A percentile compares a stretch with the other conserved stretches of the same genome.
Conservation (phyloP, 2,797 vertebrate species). For the Passerculus sandwichensis region DNA sequence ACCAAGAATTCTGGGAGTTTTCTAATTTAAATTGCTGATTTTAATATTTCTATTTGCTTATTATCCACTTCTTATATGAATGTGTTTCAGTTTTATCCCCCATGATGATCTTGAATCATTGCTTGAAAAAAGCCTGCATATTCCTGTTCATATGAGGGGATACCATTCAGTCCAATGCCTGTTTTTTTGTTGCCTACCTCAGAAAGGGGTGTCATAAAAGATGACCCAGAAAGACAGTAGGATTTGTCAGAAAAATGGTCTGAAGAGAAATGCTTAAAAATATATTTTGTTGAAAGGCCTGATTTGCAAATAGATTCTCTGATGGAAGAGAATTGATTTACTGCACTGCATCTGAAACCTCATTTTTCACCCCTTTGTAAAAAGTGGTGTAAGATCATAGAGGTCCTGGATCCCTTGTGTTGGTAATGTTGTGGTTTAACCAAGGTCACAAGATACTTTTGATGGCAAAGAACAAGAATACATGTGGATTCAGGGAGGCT, state of each 20-base stretch:
- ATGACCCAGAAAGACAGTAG: neutral
- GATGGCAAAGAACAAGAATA: neutral
- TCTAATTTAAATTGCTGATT: neutral
- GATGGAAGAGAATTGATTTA: neutral
- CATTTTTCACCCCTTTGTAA: neutral
- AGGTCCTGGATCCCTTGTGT: neutral
- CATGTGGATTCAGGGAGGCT: neutral
- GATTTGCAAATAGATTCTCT: neutral
- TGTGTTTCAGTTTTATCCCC: neutral
- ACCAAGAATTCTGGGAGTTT: neutral
- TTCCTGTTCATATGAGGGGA: neutral
- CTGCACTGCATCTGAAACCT: neutral
- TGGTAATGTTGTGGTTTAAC: neutral
- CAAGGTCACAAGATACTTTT: neutral
- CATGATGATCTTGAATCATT: neutral
- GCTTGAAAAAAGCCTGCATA: neutral
- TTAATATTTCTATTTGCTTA: neutral
- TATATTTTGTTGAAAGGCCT: neutral
- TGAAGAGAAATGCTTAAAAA: neutral
- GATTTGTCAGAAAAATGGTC: neutral
- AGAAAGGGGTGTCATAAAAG: neutral
- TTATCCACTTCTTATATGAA: neutral
- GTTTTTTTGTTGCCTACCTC: neutral
- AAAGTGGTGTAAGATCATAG: neutral
- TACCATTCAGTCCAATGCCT: neutral